Evolutionary conservation across 2,888 invertebrate genomes (phyloP), one percentile per base, ranked within the genome.

Genomic region (Hydriomena furcata): DNA sequence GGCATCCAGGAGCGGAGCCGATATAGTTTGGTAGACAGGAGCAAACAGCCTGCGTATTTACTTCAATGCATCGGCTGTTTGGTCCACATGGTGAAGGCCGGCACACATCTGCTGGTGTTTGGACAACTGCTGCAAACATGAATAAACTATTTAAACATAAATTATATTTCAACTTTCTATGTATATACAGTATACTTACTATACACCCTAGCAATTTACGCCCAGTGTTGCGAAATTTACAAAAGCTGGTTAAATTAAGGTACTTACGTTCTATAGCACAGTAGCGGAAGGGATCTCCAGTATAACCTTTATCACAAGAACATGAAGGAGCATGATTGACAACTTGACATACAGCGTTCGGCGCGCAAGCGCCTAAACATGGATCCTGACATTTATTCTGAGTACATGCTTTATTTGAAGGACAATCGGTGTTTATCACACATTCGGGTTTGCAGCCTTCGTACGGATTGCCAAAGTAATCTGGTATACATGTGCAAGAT

Each of bases 371-470:
- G 57, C 95, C 95, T 2, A 94, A 94, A 68, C 96, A 96, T 30
- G 96, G 95, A 79, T 96, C 94, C 63, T 90, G 84, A 73, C 95
- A 95, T 81, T 94, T 94, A 62, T 92, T 93, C 68, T 93, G 92
- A 5, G 94, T 84, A 67, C 95, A 95, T n/a, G 94, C 94, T 65
- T 84, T 92, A 65, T 93, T 92, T 5, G 93, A 91, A 6, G 93
- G 85, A 72, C 95, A 95, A 68, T 95, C 95, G 0, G 93, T 92
- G 74, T 94, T 94, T 8, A 94, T 76, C 1, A 92, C 79, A 77
- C 95, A 95, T 79, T 95, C 95, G 5, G 94, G 94, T 53, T 94
- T 90, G 68, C 95, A 95, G 21, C 93, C 93, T 81, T 94, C 94
- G 61, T 95, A 95, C 10, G 95, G 95, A 82, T 95, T 94, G 44